A percentile compares a stretch with the other conserved stretches of the same genome.
These are phyloP conservation scores for Nesometra sesokonis DNA, from an alignment of 35 echinoderm and acorn worm species.

Conservation along the genomic window DNA sequence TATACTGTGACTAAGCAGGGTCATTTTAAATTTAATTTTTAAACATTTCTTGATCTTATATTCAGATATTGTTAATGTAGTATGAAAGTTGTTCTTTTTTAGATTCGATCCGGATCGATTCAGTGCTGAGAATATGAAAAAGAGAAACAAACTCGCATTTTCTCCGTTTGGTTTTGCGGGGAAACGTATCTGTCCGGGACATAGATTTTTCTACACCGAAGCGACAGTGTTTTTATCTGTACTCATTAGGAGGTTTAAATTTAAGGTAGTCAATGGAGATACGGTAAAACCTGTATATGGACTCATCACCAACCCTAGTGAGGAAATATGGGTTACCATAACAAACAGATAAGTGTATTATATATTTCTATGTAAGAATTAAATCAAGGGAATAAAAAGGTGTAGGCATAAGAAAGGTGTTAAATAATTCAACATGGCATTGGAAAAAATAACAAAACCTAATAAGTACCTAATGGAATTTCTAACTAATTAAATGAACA, in stretches of 20 bases:
- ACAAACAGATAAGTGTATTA: too few species aligned
- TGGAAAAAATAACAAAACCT: too few species aligned
- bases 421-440: too few species aligned
- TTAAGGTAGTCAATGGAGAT: slow-evolving; percentile 53
- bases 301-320: slow-evolving; percentile 40
- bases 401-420: too few species aligned
- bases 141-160: neutral
- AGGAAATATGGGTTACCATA: slow-evolving; percentile 83
- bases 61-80: too few species aligned
- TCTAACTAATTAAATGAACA: too few species aligned
- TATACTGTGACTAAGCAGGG: too few species aligned
- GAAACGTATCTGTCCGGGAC: slow-evolving; percentile 54
- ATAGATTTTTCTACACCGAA: slow-evolving; percentile 59
- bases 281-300: slow-evolving; percentile 37
- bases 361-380: too few species aligned
- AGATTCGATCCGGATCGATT: slow-evolving; percentile 60
- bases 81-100: neutral
- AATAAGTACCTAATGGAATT: too few species aligned
- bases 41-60: too few species aligned
- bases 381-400: too few species aligned
- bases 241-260: slow-evolving; percentile 49
- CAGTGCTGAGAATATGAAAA: neutral
- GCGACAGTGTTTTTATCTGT: slow-evolving; percentile 47
- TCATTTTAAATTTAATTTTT: too few species aligned
- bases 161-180: slow-evolving; percentile 67